Evolutionary conservation across 2,797 vertebrate genomes (phyloP), one percentile per base, ranked within the genome.

Genomic region (Distichodus sexfasciatus): DNA sequence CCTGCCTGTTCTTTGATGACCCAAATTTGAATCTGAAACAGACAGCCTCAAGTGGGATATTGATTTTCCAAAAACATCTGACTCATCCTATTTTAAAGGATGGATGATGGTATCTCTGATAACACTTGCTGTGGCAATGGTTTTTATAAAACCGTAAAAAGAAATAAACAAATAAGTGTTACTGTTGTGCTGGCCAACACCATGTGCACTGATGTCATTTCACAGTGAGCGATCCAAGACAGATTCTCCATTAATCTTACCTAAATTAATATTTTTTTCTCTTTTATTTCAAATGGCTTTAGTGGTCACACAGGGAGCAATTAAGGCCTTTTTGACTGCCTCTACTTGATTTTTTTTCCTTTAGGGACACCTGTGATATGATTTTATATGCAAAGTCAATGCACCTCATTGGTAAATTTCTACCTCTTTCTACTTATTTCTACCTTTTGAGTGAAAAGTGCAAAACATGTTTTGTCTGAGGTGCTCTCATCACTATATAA

Each of bases 71-170:
- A 11, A 55, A 10, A 35, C 43, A 26, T 43, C 19, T 70, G 67
- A 70, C 58, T 70, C 67, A 61, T 61, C 36, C 23, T 15, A 31
- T 36, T 61, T 61, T 61, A 7, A 36, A 31, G 19, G 10, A 19
- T 17, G 48, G 35, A 33, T 62, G 14, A 60, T 10, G 6, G 51
- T 57, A 57, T 57, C 38, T 38, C 19, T 19, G 9, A 35, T 36
- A 62, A 28, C 33, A 43, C 9, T 43, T 26, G 38, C 31, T 70
- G 19, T 44, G 43, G 15, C 21, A 10, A 26, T 54, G 54, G 21
- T 59, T 38, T n/a, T 70, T 17, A 69, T n/a, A n/a, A n/a, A n/a
- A n/a, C n/a, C n/a, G n/a, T n/a, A n/a, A n/a, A n/a, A n/a, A n/a
- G n/a, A n/a, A n/a, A n/a, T n/a, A 19, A 62, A 31, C 7, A 29